Conservation (phyloP, 37 sponge, comb jelly and placozoan species). For the Tethya wilhelma region DNA sequence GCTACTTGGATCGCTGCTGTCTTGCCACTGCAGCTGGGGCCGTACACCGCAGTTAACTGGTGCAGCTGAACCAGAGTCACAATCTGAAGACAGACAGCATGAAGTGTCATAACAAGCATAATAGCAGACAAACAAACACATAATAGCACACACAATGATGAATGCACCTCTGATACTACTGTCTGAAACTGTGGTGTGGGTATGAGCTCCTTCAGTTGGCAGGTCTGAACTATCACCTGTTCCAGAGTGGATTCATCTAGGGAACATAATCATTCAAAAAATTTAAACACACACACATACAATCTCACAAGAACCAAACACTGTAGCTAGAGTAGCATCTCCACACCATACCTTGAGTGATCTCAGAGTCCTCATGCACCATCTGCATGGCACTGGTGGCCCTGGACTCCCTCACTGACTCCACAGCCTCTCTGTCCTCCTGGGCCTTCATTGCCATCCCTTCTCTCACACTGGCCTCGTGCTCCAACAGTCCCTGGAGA, state of each 20-base stretch:
- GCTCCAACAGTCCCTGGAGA: constrained; percentile 26
- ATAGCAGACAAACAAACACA: background rate
- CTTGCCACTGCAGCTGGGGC: constrained; percentile 51
- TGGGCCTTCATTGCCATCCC: constrained; percentile 5
- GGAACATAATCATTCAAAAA: background rate
- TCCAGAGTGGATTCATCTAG: constrained; percentile 22
- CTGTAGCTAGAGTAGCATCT: background rate
- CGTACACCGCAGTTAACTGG: constrained; percentile 28
- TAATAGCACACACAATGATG: background rate
- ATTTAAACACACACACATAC: background rate
- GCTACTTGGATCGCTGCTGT: constrained; percentile 36
- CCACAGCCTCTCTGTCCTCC: constrained; percentile 16
- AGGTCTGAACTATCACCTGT: constrained; percentile 44
- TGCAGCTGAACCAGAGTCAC: constrained; percentile 26
- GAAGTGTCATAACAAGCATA: background rate
- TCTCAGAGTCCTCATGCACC: constrained; percentile 24
- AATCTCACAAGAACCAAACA: background rate
- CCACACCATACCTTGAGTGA: constrained; percentile 31
- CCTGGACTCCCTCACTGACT: constrained; percentile 66
- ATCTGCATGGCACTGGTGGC: constrained; percentile 66
- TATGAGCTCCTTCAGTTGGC: constrained; percentile 22
- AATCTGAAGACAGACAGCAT: constrained; percentile 6
- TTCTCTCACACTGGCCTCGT: constrained; percentile 31
- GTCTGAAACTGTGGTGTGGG: constrained; percentile 44
- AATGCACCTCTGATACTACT: background rate